Base-by-base conservation (phyloP, 2,113 vertebrate genomes). In the Tonatia bakeri region DNA sequence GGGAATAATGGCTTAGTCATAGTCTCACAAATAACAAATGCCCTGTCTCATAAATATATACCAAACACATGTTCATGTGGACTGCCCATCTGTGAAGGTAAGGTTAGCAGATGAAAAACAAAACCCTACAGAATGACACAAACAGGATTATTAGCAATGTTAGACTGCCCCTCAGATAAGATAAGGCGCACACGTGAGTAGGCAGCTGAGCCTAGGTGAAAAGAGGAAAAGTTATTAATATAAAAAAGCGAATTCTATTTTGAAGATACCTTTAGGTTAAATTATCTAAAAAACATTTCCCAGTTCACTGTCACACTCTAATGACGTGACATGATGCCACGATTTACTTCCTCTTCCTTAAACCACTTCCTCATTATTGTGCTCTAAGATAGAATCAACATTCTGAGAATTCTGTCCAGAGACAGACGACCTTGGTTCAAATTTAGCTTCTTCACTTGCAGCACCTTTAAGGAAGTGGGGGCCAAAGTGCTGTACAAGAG, bases 301-400 rank as follows among this genome's bases (percentile, higher is more conserved):
- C 80, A 95, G 80, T 70, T 76, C 81, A 20, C 8, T 76, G 81
- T 79, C 90, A 92, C 72, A 47, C 16, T 36, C 20, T 33, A 33
- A 65, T 59, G 59, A 95, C 93, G 59, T 36, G 61, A 24, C 59
- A 69, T 19, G 67, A 92, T 0, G 9, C 77, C 80, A 91, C 64
- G 5, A 31, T 69, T 92, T 56, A 86, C 75, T 97, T 96, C 96
- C 90, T 67, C 92, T 96, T 96, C 90, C 97, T 96, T 79, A 92
- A 96, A 73, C 40, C 77, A 97, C 94, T 97, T 98, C 96, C 97
- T 96, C 91, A 61, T 36, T 85, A 61, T 24, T 85, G 45, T 54
- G 10, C 19, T 86, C 54, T 72, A 72, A 72, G 56, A 84, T 28
- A 50, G 14, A 67, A 87, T 15, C 72, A 61, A 65, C 76, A 40